Conservation (phyloP, 2,888 invertebrate genomes). For the Nycteola revayana region DNA sequence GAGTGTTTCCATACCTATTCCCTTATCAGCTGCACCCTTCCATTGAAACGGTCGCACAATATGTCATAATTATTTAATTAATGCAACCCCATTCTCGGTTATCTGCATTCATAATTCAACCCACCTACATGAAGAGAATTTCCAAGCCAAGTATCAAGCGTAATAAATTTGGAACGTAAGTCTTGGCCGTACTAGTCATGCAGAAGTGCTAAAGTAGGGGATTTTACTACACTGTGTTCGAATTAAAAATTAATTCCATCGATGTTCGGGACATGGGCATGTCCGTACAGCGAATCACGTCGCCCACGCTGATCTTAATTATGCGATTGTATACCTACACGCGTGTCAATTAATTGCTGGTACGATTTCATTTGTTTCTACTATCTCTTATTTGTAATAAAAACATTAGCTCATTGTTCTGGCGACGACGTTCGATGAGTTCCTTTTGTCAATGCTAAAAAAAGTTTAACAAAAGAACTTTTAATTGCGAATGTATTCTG, state of each 20-base stretch:
- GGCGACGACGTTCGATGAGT: background rate
- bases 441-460: background rate
- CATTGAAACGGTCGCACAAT: conserved; percentile 73
- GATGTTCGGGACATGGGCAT: conserved; percentile 24
- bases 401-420: conserved; percentile 31
- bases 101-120: conserved; percentile 66
- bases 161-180: conserved; percentile 4
- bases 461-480: too few relatives aligned
- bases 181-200: conserved; percentile 12
- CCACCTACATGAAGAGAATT: conserved; percentile 43
- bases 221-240: conserved; percentile 26
- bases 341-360: conserved; percentile 53
- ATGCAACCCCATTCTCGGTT: conserved; percentile 60
- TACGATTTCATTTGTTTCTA: conserved; percentile 35
- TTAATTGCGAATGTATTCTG: too few relatives aligned
- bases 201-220: background rate
- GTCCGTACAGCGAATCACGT: conserved; percentile 34
- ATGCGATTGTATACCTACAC: conserved; percentile 55
- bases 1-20: conserved; percentile 42
- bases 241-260: conserved; percentile 41
- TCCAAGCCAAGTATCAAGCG: conserved; percentile 24
- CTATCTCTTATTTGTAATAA: conserved; percentile 33
- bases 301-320: conserved; percentile 61
- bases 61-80: conserved; percentile 81
- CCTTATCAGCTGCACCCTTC: conserved; percentile 69